Evolutionary conservation across 1,140 invertebrate genomes (phyloP).

Genomic region (Hirudo medicinalis): DNA sequence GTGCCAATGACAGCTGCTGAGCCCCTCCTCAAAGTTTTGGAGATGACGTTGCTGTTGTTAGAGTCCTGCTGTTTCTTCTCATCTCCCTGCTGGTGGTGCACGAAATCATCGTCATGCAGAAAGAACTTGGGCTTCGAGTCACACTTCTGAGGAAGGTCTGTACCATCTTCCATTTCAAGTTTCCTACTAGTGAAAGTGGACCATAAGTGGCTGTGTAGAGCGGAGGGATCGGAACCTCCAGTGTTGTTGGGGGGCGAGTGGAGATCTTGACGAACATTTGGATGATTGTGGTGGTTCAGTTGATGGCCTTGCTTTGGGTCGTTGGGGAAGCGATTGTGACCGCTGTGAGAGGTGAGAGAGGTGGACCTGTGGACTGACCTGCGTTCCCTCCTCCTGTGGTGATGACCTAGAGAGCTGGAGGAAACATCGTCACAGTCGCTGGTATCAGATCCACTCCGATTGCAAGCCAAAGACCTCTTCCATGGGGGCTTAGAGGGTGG

Average conservation of each 20-base stretch:
- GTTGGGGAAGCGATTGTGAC: not conserved
- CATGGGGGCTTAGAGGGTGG: conserved; percentile 44
- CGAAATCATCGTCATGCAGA: no score
- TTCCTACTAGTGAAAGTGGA: no score
- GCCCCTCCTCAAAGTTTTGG: not conserved
- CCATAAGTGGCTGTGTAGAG: no score
- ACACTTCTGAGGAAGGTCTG: no score
- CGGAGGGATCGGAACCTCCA: no score
- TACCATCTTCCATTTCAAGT: no score
- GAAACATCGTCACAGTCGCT: conserved; percentile 74
- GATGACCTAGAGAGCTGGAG: conserved; percentile 38
- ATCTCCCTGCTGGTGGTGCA: not conserved
- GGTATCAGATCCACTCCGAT: conserved; percentile 71
- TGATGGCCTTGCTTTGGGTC: no score
- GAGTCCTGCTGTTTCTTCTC: not conserved
- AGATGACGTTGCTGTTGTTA: conserved; percentile 4
- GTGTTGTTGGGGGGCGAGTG: no score
- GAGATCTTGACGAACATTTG: not conserved
- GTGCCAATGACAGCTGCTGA: not conserved
- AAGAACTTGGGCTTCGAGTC: no score
- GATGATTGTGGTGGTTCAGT: not conserved
- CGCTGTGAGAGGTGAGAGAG: not conserved
- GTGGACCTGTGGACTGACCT: not conserved
- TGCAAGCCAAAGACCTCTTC: not conserved
- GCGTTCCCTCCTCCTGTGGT: not conserved